These are phyloP conservation scores for Siniperca knerii DNA, from an alignment of 2,113 vertebrate species.

Conservation along the genomic window DNA sequence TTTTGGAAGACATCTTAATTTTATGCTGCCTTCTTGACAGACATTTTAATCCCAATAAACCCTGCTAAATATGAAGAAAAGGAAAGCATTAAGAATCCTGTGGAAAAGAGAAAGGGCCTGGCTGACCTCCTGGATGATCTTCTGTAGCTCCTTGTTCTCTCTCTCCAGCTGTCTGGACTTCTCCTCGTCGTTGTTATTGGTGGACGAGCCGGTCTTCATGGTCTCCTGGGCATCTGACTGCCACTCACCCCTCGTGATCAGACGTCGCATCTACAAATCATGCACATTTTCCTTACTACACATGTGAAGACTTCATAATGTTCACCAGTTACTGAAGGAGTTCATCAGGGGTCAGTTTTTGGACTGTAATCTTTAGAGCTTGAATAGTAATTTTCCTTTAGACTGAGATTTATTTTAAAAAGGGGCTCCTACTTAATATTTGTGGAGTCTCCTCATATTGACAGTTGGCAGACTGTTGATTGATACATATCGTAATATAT, in stretches of 20 bases:
- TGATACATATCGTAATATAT: not conserved
- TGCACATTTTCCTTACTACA: not conserved
- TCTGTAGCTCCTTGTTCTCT: constrained; percentile 92
- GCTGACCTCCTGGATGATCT: constrained; percentile 91
- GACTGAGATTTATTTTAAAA: not conserved
- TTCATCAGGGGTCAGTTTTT: not conserved
- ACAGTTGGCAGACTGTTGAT: not conserved
- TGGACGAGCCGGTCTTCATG: constrained; percentile 93
- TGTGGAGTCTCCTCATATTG: not conserved
- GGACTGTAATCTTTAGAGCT: not conserved
- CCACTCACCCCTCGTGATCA: constrained; percentile 93
- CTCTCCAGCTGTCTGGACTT: constrained; percentile 92
- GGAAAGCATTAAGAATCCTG: not conserved
- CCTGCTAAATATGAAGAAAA: not conserved
- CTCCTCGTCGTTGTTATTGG: constrained; percentile 94
- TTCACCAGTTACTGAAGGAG: not conserved
- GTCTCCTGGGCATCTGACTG: constrained; percentile 94
- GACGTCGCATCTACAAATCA: constrained; percentile 87
- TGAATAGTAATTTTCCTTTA: not conserved
- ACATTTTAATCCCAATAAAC: not conserved
- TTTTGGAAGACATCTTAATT: not conserved
- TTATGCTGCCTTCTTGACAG: not conserved
- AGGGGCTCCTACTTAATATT: not conserved
- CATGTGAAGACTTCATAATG: not conserved
- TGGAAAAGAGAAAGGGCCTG: not conserved